Percentiles rank a stretch among this genome's conserved stretches.
Evolutionary conservation across 2,113 vertebrate genomes (phyloP).

Genomic region (Ifrita kowaldi): DNA sequence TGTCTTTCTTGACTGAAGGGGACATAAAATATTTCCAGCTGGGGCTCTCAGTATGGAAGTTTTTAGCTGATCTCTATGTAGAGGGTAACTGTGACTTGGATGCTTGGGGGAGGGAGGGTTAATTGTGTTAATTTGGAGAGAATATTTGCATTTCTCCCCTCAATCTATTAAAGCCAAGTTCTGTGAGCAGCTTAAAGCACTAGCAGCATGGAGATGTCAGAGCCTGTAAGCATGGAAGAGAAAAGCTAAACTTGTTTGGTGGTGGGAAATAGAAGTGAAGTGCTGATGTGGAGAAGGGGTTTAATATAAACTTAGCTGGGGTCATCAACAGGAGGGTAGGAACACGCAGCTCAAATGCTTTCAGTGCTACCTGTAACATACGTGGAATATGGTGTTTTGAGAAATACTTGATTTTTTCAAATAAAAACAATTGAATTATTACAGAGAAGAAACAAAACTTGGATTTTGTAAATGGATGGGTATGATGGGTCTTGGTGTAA

Average conservation of each 20-base stretch:
- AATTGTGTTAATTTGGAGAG: background rate
- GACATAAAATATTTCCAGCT: background rate
- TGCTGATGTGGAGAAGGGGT: conserved; percentile 8
- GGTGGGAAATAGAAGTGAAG: background rate
- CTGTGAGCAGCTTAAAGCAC: background rate
- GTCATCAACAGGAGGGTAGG: background rate
- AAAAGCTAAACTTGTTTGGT: background rate
- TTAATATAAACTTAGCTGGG: conserved; percentile 1
- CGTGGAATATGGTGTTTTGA: background rate
- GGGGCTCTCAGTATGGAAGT: background rate
- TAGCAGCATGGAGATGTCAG: background rate
- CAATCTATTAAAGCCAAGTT: background rate
- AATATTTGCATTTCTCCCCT: background rate
- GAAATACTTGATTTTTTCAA: background rate
- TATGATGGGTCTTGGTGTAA: background rate
- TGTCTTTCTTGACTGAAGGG: background rate
- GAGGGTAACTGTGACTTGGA: background rate
- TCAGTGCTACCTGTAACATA: background rate
- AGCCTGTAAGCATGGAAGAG: background rate
- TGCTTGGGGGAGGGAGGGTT: background rate
- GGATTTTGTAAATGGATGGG: background rate
- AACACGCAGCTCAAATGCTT: background rate
- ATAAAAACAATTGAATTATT: background rate
- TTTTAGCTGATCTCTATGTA: background rate
- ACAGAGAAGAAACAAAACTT: background rate